Evolutionary conservation across 2,797 vertebrate species (phyloP).

Genomic region (Ctenosaura bakeri): DNA sequence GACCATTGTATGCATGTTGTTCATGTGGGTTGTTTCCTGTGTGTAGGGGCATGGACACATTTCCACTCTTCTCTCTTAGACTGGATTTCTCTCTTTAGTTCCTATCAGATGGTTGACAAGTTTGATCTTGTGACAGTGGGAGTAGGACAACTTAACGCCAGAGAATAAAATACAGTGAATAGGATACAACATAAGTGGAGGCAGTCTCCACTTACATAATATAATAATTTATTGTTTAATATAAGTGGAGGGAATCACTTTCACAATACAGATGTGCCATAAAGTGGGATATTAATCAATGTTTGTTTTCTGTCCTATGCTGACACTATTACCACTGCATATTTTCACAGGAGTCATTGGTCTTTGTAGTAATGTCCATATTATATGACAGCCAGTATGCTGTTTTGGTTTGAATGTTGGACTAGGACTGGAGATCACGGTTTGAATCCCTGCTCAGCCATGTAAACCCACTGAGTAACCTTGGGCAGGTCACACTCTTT

Average conservation of each 20-base stretch:
- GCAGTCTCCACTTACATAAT: too few relatives aligned
- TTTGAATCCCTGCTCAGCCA: too few relatives aligned
- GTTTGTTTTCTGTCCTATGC: background rate
- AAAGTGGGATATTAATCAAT: background rate
- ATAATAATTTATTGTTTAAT: too few relatives aligned
- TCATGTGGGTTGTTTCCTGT: background rate
- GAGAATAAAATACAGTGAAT: background rate
- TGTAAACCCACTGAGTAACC: too few relatives aligned
- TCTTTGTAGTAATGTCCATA: too few relatives aligned
- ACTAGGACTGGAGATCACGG: too few relatives aligned
- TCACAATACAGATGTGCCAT: background rate
- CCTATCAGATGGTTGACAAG: background rate
- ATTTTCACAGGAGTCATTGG: background rate
- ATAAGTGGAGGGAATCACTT: background rate
- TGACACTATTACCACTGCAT: background rate
- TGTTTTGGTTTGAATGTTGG: too few relatives aligned
- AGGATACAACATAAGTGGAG: background rate
- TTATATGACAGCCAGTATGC: too few relatives aligned
- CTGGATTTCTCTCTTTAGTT: background rate
- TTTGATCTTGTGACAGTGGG: background rate
- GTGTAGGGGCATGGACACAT: background rate
- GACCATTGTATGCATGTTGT: background rate
- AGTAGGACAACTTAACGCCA: background rate
- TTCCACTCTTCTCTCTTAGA: background rate
- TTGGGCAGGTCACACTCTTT: too few relatives aligned